Evolutionary conservation across 1,140 invertebrate species (phyloP).

Genomic region (Probaryconus sp.): DNA sequence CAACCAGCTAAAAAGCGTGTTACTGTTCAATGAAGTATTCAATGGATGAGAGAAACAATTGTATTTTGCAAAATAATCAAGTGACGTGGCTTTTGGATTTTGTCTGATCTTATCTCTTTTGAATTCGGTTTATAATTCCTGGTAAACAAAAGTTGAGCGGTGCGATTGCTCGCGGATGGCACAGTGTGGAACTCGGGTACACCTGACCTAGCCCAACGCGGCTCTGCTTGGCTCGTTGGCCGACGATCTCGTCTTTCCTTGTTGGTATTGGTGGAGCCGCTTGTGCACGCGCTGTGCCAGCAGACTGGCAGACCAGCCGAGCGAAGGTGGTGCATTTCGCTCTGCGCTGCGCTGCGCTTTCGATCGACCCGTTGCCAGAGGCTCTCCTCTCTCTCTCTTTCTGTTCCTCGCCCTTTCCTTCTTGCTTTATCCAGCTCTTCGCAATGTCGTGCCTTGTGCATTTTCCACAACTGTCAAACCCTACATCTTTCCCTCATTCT

Average conservation of each 20-base stretch:
- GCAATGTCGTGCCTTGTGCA: conserved; percentile 36
- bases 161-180: conserved; percentile 68
- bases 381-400: conserved; percentile 47
- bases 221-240: conserved; percentile 71
- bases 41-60: no score
- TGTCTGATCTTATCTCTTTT: not conserved
- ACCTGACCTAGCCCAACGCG: conserved; percentile 79
- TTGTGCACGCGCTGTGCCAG: conserved; percentile 66
- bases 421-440: conserved; percentile 14
- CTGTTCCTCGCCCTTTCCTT: conserved; percentile 44
- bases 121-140: conserved; percentile 1
- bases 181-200: conserved; percentile 71
- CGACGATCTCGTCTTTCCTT: conserved; percentile 57
- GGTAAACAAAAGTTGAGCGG: conserved; percentile 63
- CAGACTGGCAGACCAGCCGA: conserved; percentile 70
- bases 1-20: no score
- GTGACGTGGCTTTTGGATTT: not conserved
- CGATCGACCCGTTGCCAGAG: conserved; percentile 74
- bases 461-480: conserved; percentile 42
- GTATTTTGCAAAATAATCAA: no score
- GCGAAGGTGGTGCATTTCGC: conserved; percentile 75
- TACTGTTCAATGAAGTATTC: no score
- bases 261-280: conserved; percentile 65
- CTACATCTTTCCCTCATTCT: conserved; percentile 49
- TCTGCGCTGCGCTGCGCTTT: conserved; percentile 77